Base-by-base conservation (phyloP, 2,888 invertebrate species). In the Macrosoma leucophasiata region DNA sequence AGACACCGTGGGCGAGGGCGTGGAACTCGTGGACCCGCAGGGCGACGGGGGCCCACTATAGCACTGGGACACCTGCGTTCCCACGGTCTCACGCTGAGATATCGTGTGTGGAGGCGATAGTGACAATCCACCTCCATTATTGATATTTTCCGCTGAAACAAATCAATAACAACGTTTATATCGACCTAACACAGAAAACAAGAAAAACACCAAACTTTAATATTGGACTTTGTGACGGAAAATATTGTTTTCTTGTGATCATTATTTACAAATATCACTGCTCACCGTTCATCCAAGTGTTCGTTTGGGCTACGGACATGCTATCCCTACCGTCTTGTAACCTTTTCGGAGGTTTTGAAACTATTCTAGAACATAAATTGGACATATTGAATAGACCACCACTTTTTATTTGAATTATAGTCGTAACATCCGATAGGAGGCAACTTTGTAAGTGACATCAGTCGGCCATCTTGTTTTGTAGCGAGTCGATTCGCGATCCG, bases 261-360 rank as follows among this genome's bases (percentile, higher is more conserved):
- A 55, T 53, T 55, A 65, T 67, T 66, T 60, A 58, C 50, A 55
- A 55, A 49, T 42, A 42, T 38, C 50, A 46, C 55, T 36, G 58
- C 89, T 91, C 86, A 94, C 94, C 94, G 74, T 93, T 93, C 86
- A 93, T 91, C 94, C 94, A 94, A 60, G 92, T 89, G 73, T 91
- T 92, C 22, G 92, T 91, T 84, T 94, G 93, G 33, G 91, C 89
- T 55, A 93, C 91, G 45, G 91, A 88, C 86, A 93, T 90, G 63
- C 62, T 74, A 46, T 92, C 92, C 65, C 91, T 68, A 59, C 87
- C 88, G 65, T 92, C 92, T 62, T 90, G 91, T 70, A 90, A 88
- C 58, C 92, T 89, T 84, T 92, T 93, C 42, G 88, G 85, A 45
- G 91, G 90, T 76, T 91, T 92, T 50, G 89, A 87, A 50, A 90